Base-by-base conservation (phyloP, 1,140 invertebrate genomes). In the Hermatobates lingyangjiaoensis region DNA sequence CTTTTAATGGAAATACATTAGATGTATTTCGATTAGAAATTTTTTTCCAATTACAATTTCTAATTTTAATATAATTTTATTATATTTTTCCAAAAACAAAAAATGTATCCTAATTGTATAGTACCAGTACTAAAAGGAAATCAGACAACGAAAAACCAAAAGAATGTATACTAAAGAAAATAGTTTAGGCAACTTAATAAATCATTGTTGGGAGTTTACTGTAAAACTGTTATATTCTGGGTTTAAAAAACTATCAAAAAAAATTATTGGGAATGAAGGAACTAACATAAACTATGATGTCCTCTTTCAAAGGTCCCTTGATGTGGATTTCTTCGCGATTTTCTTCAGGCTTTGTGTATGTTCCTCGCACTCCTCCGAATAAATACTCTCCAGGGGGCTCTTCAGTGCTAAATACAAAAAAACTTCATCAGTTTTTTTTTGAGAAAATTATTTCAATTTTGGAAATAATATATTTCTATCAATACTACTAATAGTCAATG, bases 311-410 rank as follows among this genome's bases (percentile, higher is more conserved):
- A 0, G 71, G 71, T 3, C 70, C 70, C 44, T 63, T 64, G n/a
- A 73, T 71, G 21, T 61, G 44, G 4, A 72, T 54, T 46, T 65
- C 59, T 58, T 72, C 71, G 53, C 60, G 65, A 0, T 65, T 53
- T 2, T 59, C 55, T 56, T 67, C 64, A 15, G 66, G 62, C 56
- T 69, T 66, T 18, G 53, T 59, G 52, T 73, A 72, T 40, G 70
- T 52, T 20, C 65, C 61, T 28, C 60, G 54, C 4, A 59, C 53
- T 15, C 63, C 62, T 14, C 66, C 70, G 48, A 70, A 66, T 18
- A 57, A 42, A 48, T 66, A 65, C 51, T 65, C 65, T 15, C 66
- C 68, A 53, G 64, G 62, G 27, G 26, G 25, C 25, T 62, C 20
- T 57, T 68, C 65, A 2, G 50, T 56, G 18, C 51, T 59, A 54